Percentiles rank a stretch among this genome's conserved stretches.
phyloP scores from a whole-genome alignment of 2,797 vertebrate genomes.

The Enteromius anoplus region DNA sequence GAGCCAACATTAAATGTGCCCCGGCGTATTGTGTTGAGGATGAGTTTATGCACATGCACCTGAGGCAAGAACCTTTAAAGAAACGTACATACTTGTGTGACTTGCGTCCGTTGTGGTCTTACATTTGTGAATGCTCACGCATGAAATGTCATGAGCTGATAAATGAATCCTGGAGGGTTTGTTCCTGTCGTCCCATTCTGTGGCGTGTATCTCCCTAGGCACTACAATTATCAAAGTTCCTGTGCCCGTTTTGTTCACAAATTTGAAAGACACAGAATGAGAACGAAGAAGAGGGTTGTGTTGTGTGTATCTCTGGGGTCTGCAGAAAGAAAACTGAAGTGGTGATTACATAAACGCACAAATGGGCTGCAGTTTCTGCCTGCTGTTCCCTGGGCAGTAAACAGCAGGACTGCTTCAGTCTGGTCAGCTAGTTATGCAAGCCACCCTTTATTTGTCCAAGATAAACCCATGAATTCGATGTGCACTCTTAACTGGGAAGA shows the following conservation, averaged over 20 bases:
- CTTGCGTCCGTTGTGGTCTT: conserved; percentile 20
- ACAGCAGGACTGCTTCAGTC: conserved; percentile 32
- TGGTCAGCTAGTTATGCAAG: conserved; percentile 39
- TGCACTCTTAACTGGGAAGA: background rate
- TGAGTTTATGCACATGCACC: conserved; percentile 14
- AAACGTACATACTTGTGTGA: background rate
- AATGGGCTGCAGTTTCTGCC: conserved; percentile 47
- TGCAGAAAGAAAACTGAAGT: conserved; percentile 35
- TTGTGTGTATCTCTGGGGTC: conserved; percentile 27
- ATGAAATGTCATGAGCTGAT: conserved; percentile 44
- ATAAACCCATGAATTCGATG: conserved; percentile 6
- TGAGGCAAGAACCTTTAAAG: conserved; percentile 27
- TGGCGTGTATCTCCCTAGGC: background rate
- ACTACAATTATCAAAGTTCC: background rate
- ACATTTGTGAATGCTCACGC: conserved; percentile 27
- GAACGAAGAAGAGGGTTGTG: conserved; percentile 5
- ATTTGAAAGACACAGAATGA: conserved; percentile 3
- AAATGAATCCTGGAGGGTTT: conserved; percentile 34
- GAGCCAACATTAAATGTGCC: conserved; percentile 20
- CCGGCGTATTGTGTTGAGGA: background rate
- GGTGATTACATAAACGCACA: conserved; percentile 45
- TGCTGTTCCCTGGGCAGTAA: conserved; percentile 38
- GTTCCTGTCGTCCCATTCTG: background rate
- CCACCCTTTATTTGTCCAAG: conserved; percentile 22
- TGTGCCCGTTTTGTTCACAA: background rate